Base-by-base conservation (phyloP, 2,797 vertebrate species). In the Dermochelys coriacea region DNA sequence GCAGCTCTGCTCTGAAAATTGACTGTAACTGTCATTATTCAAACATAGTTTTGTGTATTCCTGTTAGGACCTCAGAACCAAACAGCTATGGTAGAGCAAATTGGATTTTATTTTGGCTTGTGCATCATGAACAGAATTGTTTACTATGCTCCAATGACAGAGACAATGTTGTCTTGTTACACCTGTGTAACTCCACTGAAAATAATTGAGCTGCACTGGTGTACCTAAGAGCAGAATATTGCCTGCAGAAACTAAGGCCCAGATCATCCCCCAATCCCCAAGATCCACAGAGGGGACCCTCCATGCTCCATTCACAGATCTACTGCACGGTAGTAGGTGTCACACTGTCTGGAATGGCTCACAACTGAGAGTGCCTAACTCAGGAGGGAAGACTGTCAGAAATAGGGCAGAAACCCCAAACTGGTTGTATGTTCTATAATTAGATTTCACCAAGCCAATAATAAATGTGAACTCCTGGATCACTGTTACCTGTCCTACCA, bases 1-100 rank as follows among this genome's bases (percentile, higher is more conserved):
- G 71, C 10, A 95, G 45, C 75, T 90, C 71, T 92, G 23, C 85
- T 92, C 59, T 95, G 89, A 85, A 96, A 96, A 91, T 79, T 6
- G 50, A 68, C 87, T 71, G 25, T 85, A 93, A 85, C 41, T 21
- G 34, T 84, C 88, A 50, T 89, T 89, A 89, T 57, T 80, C 81
- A 15, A 51, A 3, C 81, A n/a, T 64, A 71, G 61, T 89, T 95
- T 80, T 90, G 88, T 85, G 88, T 93, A 86, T 89, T 95, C 71
- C 84, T 23, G 0, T 23, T 94, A 1, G 64, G 71, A 85, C n/a
- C 90, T 96, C 71, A 5, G 37, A 91, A 82, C 45, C 92, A 57
- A 57, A 94, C 31, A n/a, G 37, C 27, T 90, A 55, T 87, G 75
- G 50, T 88, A 50, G 61, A 92, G 45, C 4, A 31, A 96, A 41